These are phyloP conservation scores for Columba janthina DNA, from an alignment of 2,113 vertebrate species.

Conservation along the genomic window DNA sequence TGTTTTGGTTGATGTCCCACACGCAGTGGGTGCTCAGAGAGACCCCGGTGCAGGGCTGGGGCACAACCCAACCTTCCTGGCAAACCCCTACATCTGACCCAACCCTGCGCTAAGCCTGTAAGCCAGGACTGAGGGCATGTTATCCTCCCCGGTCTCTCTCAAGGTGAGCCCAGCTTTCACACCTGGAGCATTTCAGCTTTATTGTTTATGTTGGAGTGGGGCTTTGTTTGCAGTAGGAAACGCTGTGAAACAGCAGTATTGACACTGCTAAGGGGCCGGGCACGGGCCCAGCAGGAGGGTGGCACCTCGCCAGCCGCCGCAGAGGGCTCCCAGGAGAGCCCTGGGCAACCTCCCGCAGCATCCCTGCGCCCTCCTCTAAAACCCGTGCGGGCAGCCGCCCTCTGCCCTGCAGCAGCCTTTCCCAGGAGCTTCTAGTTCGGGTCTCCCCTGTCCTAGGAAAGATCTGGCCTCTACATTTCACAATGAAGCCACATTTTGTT, in stretches of 20 bases:
- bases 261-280: background rate
- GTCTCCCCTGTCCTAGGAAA: background rate
- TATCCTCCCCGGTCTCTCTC: rapidly evolving
- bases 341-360: background rate
- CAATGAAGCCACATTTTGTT: background rate
- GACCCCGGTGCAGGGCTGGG: background rate
- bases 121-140: rapidly evolving
- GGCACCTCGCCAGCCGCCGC: background rate
- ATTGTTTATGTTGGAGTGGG: background rate
- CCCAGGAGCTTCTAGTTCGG: background rate
- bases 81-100: background rate
- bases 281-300: background rate
- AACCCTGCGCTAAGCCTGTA: background rate
- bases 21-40: background rate
- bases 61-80: background rate
- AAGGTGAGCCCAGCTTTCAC: background rate
- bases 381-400: rapidly evolving
- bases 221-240: background rate
- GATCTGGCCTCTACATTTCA: rapidly evolving
- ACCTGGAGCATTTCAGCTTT: background rate
- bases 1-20: rapidly evolving
- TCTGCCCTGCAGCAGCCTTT: background rate
- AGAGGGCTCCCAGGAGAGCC: background rate
- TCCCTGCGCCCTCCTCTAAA: background rate
- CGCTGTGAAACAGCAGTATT: rapidly evolving